Evolutionary conservation across 2,888 invertebrate genomes (phyloP).

Genomic region (Colostygia pectinataria): DNA sequence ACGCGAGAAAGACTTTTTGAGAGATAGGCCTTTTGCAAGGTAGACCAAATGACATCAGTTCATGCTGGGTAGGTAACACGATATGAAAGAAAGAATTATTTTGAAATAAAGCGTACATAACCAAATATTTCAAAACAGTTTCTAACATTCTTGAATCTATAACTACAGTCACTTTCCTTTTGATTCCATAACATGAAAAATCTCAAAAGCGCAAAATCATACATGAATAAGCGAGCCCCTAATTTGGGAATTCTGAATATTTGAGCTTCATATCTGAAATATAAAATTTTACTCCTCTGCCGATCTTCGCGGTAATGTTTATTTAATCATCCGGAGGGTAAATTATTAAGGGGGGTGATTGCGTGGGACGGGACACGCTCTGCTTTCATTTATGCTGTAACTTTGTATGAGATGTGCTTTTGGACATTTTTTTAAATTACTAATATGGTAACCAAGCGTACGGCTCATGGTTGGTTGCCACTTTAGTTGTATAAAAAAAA

Average conservation of each 20-base stretch:
- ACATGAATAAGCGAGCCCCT: conserved; percentile 17
- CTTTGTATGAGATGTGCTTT: neutral
- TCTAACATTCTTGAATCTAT: neutral
- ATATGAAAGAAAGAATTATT: no score
- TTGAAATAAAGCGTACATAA: no score
- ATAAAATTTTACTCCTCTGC: conserved; percentile 39
- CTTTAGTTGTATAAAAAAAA: no score
- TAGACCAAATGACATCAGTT: no score
- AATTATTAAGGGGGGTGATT: conserved; percentile 29
- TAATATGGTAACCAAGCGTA: no score
- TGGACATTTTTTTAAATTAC: no score
- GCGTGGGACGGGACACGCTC: neutral
- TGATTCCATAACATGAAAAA: conserved; percentile 12
- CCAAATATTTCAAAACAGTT: neutral
- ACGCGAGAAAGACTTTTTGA: no score
- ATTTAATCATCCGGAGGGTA: conserved; percentile 35
- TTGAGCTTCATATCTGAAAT: conserved; percentile 37
- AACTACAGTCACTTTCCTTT: neutral
- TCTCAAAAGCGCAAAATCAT: conserved; percentile 20
- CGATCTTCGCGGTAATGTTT: conserved; percentile 35
- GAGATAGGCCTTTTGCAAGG: no score
- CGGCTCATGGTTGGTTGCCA: no score
- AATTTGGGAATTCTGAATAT: conserved; percentile 32
- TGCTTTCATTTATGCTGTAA: neutral
- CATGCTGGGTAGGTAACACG: no score